Percentiles rank a stretch among this genome's conserved stretches.
These are phyloP conservation scores for Psammodynastes pulverulentus DNA, from an alignment of 2,113 vertebrate species.

Conservation along the genomic window DNA sequence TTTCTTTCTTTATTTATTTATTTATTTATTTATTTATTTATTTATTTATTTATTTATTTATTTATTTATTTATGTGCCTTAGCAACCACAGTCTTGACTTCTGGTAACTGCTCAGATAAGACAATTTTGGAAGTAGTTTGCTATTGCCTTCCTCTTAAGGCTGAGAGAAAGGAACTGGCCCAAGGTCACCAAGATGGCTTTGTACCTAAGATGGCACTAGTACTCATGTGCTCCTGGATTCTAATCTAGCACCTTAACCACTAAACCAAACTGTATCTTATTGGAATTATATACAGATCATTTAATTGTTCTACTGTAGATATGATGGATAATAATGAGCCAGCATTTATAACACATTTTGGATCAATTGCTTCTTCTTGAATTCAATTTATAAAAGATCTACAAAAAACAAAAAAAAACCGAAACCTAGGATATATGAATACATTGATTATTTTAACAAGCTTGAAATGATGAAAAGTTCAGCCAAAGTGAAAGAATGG, in stretches of 20 bases:
- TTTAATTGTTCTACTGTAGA: constrained; percentile 20
- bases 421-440: constrained; percentile 47
- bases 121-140: neutral
- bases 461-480: constrained; percentile 61
- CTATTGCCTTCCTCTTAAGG: neutral
- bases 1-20: too few relatives aligned
- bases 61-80: too few relatives aligned
- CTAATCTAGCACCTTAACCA: neutral
- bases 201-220: neutral
- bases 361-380: constrained; percentile 55
- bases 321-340: constrained; percentile 3
- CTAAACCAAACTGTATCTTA: neutral
- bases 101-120: too few relatives aligned
- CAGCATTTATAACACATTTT: constrained; percentile 62
- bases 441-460: constrained; percentile 69
- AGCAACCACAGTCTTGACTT: too few relatives aligned
- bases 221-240: neutral
- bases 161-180: too few relatives aligned
- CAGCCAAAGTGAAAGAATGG: constrained; percentile 64
- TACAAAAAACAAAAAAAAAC: constrained; percentile 22
- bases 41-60: too few relatives aligned
- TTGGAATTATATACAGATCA: constrained; percentile 51
- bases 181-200: neutral
- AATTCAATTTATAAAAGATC: constrained; percentile 63
- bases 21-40: too few relatives aligned